These are phyloP conservation scores for Sarotherodon lohbergeri DNA, from an alignment of 2,113 vertebrate genomes.

Conservation along the genomic window DNA sequence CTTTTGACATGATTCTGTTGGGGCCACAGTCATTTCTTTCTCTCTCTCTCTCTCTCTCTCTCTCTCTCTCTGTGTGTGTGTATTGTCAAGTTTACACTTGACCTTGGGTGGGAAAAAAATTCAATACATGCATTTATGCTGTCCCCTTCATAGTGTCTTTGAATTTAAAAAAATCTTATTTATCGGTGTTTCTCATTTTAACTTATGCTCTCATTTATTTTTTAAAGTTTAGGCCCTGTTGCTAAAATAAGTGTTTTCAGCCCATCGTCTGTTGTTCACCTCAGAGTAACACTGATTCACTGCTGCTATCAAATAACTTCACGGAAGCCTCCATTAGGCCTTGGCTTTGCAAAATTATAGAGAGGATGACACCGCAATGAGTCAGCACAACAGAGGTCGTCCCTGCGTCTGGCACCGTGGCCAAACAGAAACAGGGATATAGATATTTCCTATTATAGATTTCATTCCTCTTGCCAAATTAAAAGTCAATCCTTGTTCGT, in stretches of 20 bases:
- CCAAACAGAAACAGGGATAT: conserved; percentile 23
- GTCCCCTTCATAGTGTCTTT: neutral
- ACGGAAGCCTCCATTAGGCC: neutral
- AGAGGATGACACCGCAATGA: neutral
- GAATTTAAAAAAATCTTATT: neutral
- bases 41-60: neutral
- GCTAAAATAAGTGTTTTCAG: neutral
- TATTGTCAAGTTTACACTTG: neutral
- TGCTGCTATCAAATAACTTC: neutral
- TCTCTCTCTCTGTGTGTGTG: fast-evolving
- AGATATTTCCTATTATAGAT: conserved; percentile 66
- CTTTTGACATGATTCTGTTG: neutral
- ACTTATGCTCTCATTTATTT: neutral
- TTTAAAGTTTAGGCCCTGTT: neutral
- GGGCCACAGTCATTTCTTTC: neutral
- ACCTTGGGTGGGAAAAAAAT: neutral
- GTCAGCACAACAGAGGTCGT: conserved; percentile 23
- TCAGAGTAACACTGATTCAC: neutral
- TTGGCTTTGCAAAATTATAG: neutral
- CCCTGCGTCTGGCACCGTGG: neutral
- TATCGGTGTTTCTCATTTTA: neutral
- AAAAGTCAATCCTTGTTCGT: neutral
- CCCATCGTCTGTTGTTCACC: neutral
- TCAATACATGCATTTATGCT: neutral
- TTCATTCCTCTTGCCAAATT: conserved; percentile 13